Evolutionary conservation across 2,888 invertebrate species (phyloP), one percentile per base, ranked within the genome.

Genomic region (Cephalotes varians): DNA sequence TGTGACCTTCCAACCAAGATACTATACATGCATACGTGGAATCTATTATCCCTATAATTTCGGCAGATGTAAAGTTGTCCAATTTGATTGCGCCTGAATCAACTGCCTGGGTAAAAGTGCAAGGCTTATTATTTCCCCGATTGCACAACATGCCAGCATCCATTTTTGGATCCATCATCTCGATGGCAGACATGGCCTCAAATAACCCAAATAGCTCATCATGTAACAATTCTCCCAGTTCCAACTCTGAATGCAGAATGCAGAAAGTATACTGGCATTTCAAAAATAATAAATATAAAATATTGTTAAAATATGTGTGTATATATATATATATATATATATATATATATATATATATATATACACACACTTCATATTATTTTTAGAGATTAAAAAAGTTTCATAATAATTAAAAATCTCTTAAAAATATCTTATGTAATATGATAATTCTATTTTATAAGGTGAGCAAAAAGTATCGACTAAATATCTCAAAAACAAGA

Each of bases 151-250:
- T 99, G 7, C 99, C 99, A 1, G 99, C 99, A 95, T 99, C 99
- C 99, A 99, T 99, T 96, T 99, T 99, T 0, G 99, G 99, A 94
- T 99, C 99, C 99, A 99, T 99, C 98, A 99, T 99, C 95, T 99
- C 99, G 91, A 99, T 99, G 0, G 99, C 99, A 0, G 99, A 99
- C 99, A 99, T 99, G 0, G 99, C 99, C 94, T 99, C 99, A 95
- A 98, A 98, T 54, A 99, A 95, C 3, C 99, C 98, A 95, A 98
- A 98, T 28, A 97, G 95, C 73, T 98, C 97, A 96, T 99, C 98
- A 92, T 99, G 99, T 9, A 99, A 95, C 47, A 99, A 95, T 94
- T 99, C 99, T 2, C 99, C 99, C 72, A 99, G 95, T 91, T 97
- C 96, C 84, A 99, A 95, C 93, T 98, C 98, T 97, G 91, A 79